Conservation (phyloP, 2,888 invertebrate species). For the Trachelus iudaicus region DNA sequence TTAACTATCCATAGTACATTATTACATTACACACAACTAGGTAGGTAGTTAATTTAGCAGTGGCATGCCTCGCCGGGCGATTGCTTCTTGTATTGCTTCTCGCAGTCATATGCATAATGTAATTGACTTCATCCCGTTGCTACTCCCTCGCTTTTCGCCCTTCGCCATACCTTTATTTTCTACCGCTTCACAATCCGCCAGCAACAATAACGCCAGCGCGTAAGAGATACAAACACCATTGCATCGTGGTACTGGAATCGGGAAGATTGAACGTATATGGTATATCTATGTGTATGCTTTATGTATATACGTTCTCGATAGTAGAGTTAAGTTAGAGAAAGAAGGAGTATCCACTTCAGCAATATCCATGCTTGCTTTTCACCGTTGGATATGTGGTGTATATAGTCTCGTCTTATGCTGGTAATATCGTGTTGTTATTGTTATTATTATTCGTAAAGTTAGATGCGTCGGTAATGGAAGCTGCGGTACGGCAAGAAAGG, state of each 20-base stretch:
- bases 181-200: constrained; percentile 17
- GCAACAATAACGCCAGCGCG: background rate
- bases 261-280: background rate
- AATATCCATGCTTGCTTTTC: background rate
- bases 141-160: constrained; percentile 41
- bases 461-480: background rate
- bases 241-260: background rate
- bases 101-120: constrained; percentile 63
- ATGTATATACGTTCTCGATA: background rate
- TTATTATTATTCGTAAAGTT: background rate
- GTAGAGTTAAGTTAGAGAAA: background rate
- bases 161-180: constrained; percentile 28
- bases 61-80: constrained; percentile 51
- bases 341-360: background rate
- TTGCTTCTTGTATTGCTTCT: constrained; percentile 59
- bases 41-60: constrained; percentile 61
- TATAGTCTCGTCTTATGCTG: background rate
- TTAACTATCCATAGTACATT: constrained; percentile 40
- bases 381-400: background rate
- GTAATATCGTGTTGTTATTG: background rate
- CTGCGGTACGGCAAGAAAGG: background rate
- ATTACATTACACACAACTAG: constrained; percentile 61
- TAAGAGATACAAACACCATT: background rate
- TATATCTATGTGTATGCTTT: background rate
- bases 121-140: constrained; percentile 58